Conservation (phyloP, 2,797 vertebrate species). For the Propithecus deckenii region DNA sequence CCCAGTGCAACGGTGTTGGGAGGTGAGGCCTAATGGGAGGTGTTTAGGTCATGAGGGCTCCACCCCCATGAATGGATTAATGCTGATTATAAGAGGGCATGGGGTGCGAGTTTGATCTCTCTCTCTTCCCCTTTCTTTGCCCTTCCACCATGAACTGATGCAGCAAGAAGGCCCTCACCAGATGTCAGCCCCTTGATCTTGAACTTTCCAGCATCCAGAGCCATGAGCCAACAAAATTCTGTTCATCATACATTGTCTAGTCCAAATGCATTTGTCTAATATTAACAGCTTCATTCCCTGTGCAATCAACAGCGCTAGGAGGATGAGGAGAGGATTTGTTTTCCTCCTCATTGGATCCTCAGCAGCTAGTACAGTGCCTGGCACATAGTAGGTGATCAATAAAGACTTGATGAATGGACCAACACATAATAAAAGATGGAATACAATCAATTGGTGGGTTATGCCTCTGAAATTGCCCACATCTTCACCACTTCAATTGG, state of each 20-base stretch:
- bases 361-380: neutral
- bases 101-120: neutral
- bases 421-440: neutral
- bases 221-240: neutral
- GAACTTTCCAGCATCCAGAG: neutral
- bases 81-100: neutral
- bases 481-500: neutral
- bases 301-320: fast-evolving
- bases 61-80: neutral
- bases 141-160: neutral
- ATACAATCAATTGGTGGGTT: neutral
- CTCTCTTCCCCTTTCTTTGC: neutral
- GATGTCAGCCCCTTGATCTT: no score
- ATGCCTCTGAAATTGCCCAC: neutral
- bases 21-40: neutral
- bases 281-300: neutral
- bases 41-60: neutral
- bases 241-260: neutral
- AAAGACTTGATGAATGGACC: neutral
- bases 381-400: neutral
- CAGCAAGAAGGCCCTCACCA: neutral
- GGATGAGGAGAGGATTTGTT: neutral
- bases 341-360: neutral
- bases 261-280: neutral
- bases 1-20: neutral